Evolutionary conservation across 2,113 vertebrate species (phyloP).

Genomic region (Melanocharis versteri): DNA sequence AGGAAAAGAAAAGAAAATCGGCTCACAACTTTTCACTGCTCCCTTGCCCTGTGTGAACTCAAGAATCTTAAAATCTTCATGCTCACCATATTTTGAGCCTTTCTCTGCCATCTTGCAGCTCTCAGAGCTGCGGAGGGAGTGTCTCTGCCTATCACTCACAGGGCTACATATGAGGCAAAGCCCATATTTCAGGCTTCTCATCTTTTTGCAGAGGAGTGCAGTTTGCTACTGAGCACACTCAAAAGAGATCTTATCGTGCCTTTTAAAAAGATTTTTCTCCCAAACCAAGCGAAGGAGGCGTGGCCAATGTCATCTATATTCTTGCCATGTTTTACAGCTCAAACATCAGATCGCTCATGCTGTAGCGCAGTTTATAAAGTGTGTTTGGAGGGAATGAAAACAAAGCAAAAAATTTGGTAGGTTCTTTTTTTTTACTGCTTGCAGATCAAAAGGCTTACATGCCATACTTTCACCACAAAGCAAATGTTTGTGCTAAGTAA

Average conservation of each 20-base stretch:
- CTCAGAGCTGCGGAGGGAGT: not conserved
- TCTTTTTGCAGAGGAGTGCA: not conserved
- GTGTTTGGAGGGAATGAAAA: conserved; percentile 33
- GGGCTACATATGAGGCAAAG: not conserved
- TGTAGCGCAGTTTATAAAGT: not conserved
- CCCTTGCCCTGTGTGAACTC: not conserved
- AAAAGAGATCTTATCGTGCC: conserved; percentile 14
- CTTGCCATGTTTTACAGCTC: conserved; percentile 45
- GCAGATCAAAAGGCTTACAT: conserved; percentile 46
- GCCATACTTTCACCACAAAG: conserved; percentile 45
- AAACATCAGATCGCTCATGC: not conserved
- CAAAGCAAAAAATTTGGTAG: not conserved
- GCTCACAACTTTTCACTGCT: not conserved
- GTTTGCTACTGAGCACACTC: conserved; percentile 28
- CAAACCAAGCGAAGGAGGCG: not conserved
- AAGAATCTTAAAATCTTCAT: not conserved
- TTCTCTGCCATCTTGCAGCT: not conserved
- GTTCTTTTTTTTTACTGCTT: not conserved
- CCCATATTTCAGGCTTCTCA: not conserved
- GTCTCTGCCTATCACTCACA: not conserved
- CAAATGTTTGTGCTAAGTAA: conserved; percentile 64
- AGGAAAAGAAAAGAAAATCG: not conserved
- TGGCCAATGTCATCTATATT: conserved; percentile 25
- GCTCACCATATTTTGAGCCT: fast-evolving
- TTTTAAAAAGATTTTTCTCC: conserved; percentile 11